Conservation (phyloP, 2,113 vertebrate species). For the Hemiprocne comata region DNA sequence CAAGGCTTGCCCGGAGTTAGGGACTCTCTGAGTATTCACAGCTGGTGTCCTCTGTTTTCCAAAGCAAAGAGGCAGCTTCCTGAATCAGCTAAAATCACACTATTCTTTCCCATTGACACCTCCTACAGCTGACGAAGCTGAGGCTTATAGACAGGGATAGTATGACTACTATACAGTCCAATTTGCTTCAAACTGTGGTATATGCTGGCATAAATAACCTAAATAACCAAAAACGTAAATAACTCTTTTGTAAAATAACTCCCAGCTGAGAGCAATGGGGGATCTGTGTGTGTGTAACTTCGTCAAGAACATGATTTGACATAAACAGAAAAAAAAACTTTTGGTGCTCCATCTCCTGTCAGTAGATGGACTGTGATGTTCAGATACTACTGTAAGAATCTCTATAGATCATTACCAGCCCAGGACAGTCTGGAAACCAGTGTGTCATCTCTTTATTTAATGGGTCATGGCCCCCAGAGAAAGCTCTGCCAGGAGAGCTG, state of each 20-base stretch:
- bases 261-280: neutral
- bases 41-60: neutral
- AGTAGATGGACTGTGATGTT: neutral
- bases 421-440: neutral
- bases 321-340: neutral
- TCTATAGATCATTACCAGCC: neutral
- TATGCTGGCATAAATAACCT: neutral
- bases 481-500: neutral
- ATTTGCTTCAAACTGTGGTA: neutral
- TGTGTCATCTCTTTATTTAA: neutral
- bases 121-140: neutral
- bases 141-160: neutral
- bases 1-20: neutral
- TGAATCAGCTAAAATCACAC: neutral
- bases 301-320: neutral
- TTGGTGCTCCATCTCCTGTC: neutral
- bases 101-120: neutral
- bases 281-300: neutral
- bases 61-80: neutral
- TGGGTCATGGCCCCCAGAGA: neutral
- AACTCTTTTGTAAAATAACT: neutral
- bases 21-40: neutral
- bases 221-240: neutral
- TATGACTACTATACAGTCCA: neutral
- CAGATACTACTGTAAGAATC: neutral